Evolutionary conservation across 2,113 vertebrate genomes (phyloP), one percentile per base, ranked within the genome.

Genomic region (Neogale vison): DNA sequence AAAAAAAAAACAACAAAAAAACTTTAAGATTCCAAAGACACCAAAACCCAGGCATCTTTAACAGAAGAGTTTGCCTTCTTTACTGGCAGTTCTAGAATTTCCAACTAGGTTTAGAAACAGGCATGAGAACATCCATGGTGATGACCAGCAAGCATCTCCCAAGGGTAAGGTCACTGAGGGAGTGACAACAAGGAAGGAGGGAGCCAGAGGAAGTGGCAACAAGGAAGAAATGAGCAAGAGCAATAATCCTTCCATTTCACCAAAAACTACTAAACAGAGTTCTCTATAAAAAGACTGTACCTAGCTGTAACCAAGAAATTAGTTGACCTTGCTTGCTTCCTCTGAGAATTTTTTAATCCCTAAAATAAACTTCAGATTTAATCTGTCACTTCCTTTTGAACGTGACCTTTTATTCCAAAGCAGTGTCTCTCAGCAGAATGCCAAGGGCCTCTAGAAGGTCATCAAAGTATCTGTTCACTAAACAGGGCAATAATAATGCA

Each of bases 341-440:
- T 95, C 61, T 77, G 20, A 94, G 67, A 71, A 57, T 50, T 63
- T 65, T 96, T 90, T 61, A 63, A 82, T 74, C 18, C 59, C 63
- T 79, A 69, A 93, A 79, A 77, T 74, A 71, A 97, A 93, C 36
- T 59, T 83, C 42, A 26, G 36, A 59, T 34, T 18, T 24, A 83
- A 88, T 91, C 29, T 77, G 36, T 65, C 74, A 87, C 72, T 87
- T 91, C 59, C 72, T 91, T 72, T 45, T 29, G 31, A 95, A 63
- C 39, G 24, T 79, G 39, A 93, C n/a, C 34, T 97, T 95, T 84
- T 85, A 50, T 95, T 86, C 63, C 72, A 88, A 90, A 93, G 55
- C 52, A 84, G 9, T 50, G 96, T 77, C 10, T 69, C 52, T 96
- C 71, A 67, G 50, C 34, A 95, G 80, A 96, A 90, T 17, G n/a